Conservation (phyloP, 2,113 vertebrate genomes). For the Caloenas nicobarica region DNA sequence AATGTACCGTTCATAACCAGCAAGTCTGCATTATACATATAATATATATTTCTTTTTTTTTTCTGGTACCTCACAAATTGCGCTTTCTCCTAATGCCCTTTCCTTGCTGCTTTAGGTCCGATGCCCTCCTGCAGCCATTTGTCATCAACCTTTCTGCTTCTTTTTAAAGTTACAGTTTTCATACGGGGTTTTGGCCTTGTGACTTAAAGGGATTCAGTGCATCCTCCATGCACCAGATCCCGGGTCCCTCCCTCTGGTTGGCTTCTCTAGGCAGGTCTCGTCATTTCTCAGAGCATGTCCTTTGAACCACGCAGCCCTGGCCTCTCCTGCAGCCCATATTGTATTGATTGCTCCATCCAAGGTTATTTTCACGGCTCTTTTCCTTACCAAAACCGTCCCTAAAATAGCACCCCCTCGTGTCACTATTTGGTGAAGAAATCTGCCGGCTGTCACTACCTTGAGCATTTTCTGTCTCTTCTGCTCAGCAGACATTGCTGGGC, state of each 20-base stretch:
- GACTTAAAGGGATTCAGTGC: not conserved
- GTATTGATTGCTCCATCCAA: not conserved
- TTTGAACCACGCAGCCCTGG: fast-evolving
- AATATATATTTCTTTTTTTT: not conserved
- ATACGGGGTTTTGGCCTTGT: not conserved
- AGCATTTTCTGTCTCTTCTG: not conserved
- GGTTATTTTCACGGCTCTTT: conserved; percentile 10
- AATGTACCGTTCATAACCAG: not conserved
- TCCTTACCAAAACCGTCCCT: not conserved
- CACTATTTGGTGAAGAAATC: conserved; percentile 1
- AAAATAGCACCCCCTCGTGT: conserved; percentile 48
- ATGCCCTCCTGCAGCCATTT: not conserved
- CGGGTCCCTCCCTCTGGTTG: not conserved
- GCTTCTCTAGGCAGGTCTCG: not conserved
- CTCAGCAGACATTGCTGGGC: not conserved
- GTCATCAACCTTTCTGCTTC: not conserved
- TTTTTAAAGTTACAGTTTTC: not conserved
- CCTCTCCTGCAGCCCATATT: not conserved
- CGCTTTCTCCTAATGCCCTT: not conserved
- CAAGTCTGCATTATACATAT: not conserved
- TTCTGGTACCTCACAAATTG: not conserved
- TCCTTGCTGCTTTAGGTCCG: not conserved
- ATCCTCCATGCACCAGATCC: not conserved
- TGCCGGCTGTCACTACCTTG: not conserved
- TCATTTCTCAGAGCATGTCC: not conserved